These are phyloP conservation scores for Cryptosula pallasiana DNA, from an alignment of 2,888 invertebrate genomes.

Conservation along the genomic window DNA sequence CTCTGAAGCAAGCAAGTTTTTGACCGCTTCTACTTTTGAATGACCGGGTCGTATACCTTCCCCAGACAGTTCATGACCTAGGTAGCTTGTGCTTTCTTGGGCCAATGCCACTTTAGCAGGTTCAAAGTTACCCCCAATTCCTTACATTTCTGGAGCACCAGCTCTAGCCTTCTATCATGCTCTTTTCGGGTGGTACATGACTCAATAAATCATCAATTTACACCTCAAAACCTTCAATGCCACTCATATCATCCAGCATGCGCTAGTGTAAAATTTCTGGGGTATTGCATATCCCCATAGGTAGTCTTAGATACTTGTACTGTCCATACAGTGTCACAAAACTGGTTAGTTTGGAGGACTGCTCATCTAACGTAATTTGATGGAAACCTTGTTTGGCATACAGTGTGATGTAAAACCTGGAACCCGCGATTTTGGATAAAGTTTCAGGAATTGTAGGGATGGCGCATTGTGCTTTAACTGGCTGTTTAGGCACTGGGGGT, in stretches of 20 bases:
- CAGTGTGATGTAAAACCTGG: neutral
- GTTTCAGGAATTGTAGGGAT: neutral
- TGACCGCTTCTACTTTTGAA: neutral
- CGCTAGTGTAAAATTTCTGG: neutral
- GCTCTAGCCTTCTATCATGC: neutral
- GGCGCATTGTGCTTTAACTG: neutral
- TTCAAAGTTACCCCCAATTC: neutral
- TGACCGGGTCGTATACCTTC: neutral
- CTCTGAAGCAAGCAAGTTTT: neutral
- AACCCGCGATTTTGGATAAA: neutral
- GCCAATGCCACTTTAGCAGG: too few relatives aligned
- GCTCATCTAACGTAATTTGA: neutral
- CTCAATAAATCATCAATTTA: neutral
- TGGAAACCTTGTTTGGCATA: neutral
- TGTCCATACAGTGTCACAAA: neutral
- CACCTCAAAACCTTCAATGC: constrained; percentile 1
- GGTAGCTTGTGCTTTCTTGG: too few relatives aligned
- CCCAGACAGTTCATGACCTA: neutral
- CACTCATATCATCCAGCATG: neutral
- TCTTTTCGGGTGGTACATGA: neutral
- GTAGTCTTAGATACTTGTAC: neutral
- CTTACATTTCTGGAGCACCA: neutral
- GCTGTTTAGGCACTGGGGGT: neutral
- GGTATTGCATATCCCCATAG: neutral
- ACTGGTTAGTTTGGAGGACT: neutral